Base-by-base conservation (phyloP, 2,113 vertebrate genomes). In the Microtus oregoni region DNA sequence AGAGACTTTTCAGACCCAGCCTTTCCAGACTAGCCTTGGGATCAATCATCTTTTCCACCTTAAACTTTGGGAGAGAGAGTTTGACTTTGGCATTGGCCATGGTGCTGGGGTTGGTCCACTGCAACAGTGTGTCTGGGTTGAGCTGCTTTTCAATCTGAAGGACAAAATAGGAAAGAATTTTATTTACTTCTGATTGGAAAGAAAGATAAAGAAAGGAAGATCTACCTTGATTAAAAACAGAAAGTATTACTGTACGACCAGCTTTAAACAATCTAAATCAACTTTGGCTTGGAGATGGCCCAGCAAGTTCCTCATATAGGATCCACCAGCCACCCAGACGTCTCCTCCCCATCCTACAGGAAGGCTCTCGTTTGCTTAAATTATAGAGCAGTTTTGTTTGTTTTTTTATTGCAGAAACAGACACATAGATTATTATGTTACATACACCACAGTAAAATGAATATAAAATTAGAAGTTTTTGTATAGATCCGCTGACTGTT, bases 61-160 rank as follows among this genome's bases (percentile, higher is more conserved):
- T 98, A 92, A 99, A 99, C 93, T 99, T 99, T 1, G 99, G 99
- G 87, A 99, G 98, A 96, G 98, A 98, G 26, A 99, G 98, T n/a
- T 98, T 99, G 93, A 99, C 98, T 98, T 99, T 99, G 92, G 98
- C 97, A 3, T 98, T 99, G 89, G 98, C 98, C 99, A 99, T 99
- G 97, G 97, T 98, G 96, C 98, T 99, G 85, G 99, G 98, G 83
- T 99, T 99, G 17, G 98, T 99, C 99, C 98, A 99, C 55, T 98
- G 96, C 65, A 97, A 72, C 79, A 99, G 96, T 0, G 98, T 98
- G 88, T 98, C 98, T 0, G 97, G 91, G 3, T 94, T 99, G 90
- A 99, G 97, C 11, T 98, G 98, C n/a, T 98, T 98, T 98, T 99
- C 98, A 92, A 99, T 92, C 98, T 99, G 96, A 97, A 98, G 83